Conservation (phyloP, 30 jellyfish, hydroid and myxozoan genomes). For the Rhopilema esculentum region DNA sequence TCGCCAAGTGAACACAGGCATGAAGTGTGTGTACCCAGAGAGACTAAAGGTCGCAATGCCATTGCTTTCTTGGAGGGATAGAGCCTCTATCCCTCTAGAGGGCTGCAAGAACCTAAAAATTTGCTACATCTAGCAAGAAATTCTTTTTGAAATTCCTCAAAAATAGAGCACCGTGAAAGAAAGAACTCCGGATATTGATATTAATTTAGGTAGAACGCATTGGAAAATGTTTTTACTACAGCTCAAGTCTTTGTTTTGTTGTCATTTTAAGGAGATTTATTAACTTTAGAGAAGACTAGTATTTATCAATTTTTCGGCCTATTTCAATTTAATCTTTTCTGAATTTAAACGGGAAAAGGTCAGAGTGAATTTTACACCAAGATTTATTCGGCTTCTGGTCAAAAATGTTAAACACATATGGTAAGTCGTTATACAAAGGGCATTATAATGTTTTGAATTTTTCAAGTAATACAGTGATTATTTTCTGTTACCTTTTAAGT, state of each 20-base stretch:
- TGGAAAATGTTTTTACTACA: neutral
- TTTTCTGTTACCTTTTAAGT: neutral
- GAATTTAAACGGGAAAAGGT: neutral
- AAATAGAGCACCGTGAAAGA: too few species aligned
- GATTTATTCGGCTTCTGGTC: neutral
- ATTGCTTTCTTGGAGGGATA: too few species aligned
- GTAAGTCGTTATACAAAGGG: neutral
- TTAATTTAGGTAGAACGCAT: too few species aligned
- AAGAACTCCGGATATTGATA: too few species aligned
- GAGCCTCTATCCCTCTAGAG: too few species aligned
- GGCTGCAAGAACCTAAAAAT: too few species aligned
- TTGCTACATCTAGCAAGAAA: too few species aligned
- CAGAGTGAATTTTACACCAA: neutral
- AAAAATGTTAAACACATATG: neutral
- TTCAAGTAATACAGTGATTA: neutral
- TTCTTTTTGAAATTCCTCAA: too few species aligned
- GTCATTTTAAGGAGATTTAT: neutral
- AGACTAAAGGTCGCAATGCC: too few species aligned
- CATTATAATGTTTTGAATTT: neutral
- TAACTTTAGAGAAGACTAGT: neutral
- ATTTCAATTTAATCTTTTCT: neutral
- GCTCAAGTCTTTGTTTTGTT: neutral
- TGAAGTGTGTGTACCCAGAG: too few species aligned
- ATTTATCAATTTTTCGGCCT: neutral
- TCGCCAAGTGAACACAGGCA: too few species aligned